Percentiles rank a stretch among this genome's conserved stretches.
phyloP scores from a whole-genome alignment of 1,140 invertebrate species.

The Doryteuthis pealeii region DNA sequence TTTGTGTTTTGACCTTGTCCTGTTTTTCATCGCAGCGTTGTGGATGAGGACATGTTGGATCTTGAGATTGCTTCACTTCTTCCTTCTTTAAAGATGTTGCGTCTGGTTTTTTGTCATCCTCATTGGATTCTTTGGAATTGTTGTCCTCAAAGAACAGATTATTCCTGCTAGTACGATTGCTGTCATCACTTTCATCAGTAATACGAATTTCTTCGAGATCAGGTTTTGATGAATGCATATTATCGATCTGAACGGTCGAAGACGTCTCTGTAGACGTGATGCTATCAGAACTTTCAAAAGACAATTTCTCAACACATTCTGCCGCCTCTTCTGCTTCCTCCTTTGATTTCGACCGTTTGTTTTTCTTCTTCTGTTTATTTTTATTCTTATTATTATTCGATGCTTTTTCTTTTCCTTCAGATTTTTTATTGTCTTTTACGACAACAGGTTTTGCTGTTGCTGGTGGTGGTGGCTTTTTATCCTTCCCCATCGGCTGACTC shows the following conservation, averaged over 20 bases:
- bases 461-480: neutral
- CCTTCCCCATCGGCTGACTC: neutral
- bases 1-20: neutral
- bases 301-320: neutral
- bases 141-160: neutral
- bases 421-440: slow-evolving; percentile 11
- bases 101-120: no score
- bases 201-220: slow-evolving; percentile 16
- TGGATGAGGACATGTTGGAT: slow-evolving; percentile 15
- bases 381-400: neutral
- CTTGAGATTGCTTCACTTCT: neutral
- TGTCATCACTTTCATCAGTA: slow-evolving; percentile 11
- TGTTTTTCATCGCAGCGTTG: neutral
- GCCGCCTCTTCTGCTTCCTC: neutral
- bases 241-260: neutral
- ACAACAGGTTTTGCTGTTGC: neutral
- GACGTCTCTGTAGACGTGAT: neutral
- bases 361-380: slow-evolving; percentile 21
- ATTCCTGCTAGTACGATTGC: neutral
- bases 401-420: neutral
- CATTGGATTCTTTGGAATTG: neutral
- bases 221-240: slow-evolving; percentile 11
- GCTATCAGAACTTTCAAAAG: slow-evolving; percentile 5
- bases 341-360: slow-evolving; percentile 9
- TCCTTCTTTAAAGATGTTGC: no score